Base-by-base conservation (phyloP, 2,888 invertebrate genomes). In the Cephus spinipes region DNA sequence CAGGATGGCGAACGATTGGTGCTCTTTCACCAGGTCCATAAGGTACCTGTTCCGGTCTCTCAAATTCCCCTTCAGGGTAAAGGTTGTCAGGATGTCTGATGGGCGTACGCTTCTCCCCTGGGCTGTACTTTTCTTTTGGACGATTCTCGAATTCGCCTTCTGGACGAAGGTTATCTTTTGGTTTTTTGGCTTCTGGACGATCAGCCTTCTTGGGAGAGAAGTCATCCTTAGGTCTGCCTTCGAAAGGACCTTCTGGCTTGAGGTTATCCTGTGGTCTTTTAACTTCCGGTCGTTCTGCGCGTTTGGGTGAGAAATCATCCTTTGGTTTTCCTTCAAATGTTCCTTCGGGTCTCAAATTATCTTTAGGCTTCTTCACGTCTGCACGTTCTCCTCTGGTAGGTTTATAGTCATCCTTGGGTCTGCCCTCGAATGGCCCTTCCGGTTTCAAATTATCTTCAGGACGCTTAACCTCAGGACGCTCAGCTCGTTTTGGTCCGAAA, bases 341-440 rank as follows among this genome's bases (percentile, higher is more conserved):
- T n/a, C 94, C 94, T 89, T 94, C 95, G 0, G 95, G 94, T 84
- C 92, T 93, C 0, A 96, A 89, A 89, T 96, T 96, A 86, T 96
- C 95, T 73, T 92, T 82, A 0, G 93, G 93, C 12, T 31, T 89
- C 0, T 92, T 75, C 12, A 75, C 75, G 1, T 78, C 78, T 15
- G 78, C 89, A 76, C 93, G 86, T 75, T 93, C 93, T 33, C 91
- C 92, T n/a, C 84, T 89, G 3, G 91, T 77, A 88, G 83, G 83
- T 91, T 88, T 83, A 92, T 92, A 11, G 92, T 92, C 3, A 92
- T 92, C 81, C 89, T 87, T 4, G 93, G 87, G 85, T 92, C 93
- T 85, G 92, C 93, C 74, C 79, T 93, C 91, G 86, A 93, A 93
- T 31, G 88, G 80, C 76, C 81, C 77, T 79, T 80, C 40, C 12